These are phyloP conservation scores for Propsilocerus akamusi DNA, from an alignment of 1,140 invertebrate species.

Conservation along the genomic window DNA sequence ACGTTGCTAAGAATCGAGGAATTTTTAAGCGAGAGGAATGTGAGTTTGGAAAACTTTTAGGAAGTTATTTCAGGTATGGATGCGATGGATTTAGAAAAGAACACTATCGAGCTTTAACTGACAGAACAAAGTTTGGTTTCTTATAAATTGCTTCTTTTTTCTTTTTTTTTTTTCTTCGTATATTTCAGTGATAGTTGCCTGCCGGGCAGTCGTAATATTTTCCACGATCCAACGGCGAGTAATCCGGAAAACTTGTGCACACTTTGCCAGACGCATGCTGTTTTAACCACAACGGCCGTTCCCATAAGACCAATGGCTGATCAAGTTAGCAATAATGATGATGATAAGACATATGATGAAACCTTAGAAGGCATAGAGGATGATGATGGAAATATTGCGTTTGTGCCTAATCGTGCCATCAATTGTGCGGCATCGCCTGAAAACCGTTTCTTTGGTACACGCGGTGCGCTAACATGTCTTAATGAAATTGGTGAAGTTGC, in stretches of 20 bases:
- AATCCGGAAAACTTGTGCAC: slow-evolving; percentile 16
- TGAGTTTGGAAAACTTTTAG: slow-evolving; percentile 31
- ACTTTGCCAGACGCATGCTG: slow-evolving; percentile 10
- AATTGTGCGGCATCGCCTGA: slow-evolving; percentile 22
- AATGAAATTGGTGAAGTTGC: slow-evolving; percentile 31
- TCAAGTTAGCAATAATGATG: not conserved
- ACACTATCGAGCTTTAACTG: no score
- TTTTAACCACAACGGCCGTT: not conserved
- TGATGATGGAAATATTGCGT: not conserved
- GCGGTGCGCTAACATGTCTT: slow-evolving; percentile 37
- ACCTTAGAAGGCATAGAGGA: not conserved
- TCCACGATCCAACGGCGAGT: slow-evolving; percentile 22
- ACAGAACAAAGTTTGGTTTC: no score
- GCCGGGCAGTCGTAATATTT: slow-evolving; percentile 30
- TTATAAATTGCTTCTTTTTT: no score
- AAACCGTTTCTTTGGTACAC: slow-evolving; percentile 43
- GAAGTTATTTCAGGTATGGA: no score
- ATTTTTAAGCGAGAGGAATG: slow-evolving; percentile 28
- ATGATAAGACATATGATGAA: not conserved
- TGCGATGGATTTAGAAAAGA: no score
- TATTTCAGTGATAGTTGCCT: slow-evolving; percentile 34
- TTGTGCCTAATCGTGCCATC: slow-evolving; percentile 5
- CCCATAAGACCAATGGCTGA: not conserved
- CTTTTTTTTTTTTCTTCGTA: no score
- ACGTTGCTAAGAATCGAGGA: slow-evolving; percentile 23